Conservation (phyloP, 2,113 vertebrate species). For the Halcyon malimbica region DNA sequence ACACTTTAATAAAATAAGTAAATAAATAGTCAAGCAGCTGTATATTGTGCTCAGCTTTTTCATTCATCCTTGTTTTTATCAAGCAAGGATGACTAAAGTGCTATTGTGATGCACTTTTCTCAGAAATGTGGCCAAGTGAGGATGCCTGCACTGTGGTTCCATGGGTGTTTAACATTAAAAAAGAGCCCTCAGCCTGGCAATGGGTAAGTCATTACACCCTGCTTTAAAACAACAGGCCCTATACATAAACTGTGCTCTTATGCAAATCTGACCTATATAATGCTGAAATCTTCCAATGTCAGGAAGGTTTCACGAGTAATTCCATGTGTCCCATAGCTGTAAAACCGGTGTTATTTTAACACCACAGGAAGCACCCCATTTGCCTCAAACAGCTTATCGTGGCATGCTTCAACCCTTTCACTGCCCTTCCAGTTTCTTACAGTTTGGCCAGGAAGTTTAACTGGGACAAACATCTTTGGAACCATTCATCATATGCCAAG, state of each 20-base stretch:
- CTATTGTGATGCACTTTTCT: conserved; percentile 53
- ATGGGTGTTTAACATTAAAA: conserved; percentile 55
- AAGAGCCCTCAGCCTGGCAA: conserved; percentile 17
- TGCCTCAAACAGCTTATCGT: not conserved
- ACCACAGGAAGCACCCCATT: not conserved
- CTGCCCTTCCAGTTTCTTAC: not conserved
- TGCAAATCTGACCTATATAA: conserved; percentile 41
- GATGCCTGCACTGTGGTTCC: not conserved
- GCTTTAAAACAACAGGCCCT: conserved; percentile 48
- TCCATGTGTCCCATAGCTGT: not conserved
- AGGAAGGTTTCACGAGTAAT: conserved; percentile 9
- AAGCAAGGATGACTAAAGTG: conserved; percentile 35
- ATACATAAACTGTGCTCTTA: conserved; percentile 35
- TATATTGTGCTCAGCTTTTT: not conserved
- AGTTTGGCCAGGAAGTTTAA: not conserved
- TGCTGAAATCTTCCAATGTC: not conserved
- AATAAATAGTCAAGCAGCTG: not conserved
- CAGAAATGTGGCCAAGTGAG: conserved; percentile 43
- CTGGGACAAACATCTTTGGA: not conserved
- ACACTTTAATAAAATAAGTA: not conserved
- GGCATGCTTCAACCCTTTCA: not conserved
- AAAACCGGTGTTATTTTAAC: not conserved
- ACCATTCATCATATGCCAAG: not conserved
- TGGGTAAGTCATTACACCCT: conserved; percentile 54
- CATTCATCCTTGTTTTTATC: conserved; percentile 46